phyloP scores from a whole-genome alignment of 2,113 vertebrate genomes.

The Dromas ardeola region DNA sequence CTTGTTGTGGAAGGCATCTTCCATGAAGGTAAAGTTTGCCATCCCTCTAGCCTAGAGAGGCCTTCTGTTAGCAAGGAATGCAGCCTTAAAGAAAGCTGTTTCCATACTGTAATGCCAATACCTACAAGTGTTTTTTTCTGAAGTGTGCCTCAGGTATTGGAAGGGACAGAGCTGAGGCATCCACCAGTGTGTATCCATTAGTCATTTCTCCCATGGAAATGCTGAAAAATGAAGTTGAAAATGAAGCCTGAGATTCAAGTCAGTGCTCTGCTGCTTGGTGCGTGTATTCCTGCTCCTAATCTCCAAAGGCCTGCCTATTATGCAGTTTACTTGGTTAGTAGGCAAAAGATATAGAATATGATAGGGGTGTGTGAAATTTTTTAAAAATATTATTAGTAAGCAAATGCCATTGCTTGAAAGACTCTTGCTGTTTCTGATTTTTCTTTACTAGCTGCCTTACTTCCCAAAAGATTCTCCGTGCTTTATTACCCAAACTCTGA shows the following conservation, averaged over 20 bases:
- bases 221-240: neutral
- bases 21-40: neutral
- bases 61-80: neutral
- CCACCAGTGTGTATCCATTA: neutral
- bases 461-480: neutral
- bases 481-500: neutral
- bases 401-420: neutral
- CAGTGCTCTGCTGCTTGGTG: neutral
- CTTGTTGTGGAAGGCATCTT: neutral
- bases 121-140: neutral
- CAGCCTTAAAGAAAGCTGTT: neutral
- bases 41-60: neutral
- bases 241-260: neutral
- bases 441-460: neutral
- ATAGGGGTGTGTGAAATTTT: accelerated
- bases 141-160: neutral
- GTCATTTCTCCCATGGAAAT: neutral
- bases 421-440: neutral
- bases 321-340: neutral
- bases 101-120: neutral
- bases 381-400: neutral
- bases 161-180: neutral
- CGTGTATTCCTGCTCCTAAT: neutral
- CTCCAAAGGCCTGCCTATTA: neutral
- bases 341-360: neutral